These are phyloP conservation scores for Drosophila athabasca DNA, from an alignment of 1,140 invertebrate genomes.

Conservation along the genomic window DNA sequence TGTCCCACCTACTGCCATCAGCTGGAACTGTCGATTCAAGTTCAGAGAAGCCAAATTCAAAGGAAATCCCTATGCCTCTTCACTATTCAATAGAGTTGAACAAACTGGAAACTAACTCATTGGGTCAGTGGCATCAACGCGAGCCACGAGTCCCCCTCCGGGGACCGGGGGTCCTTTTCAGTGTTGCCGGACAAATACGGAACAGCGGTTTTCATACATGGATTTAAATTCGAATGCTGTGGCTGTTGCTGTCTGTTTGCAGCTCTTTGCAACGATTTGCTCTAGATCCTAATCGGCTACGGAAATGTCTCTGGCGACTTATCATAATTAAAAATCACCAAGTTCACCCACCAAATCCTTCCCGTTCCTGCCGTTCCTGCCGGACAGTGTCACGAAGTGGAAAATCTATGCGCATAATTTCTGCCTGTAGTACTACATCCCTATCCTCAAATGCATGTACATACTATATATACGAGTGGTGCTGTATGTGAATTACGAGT, in stretches of 20 bases:
- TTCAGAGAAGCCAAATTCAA: too few species aligned
- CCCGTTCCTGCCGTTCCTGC: constrained; percentile 14
- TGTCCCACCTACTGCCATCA: too few species aligned
- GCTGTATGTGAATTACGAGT: background rate
- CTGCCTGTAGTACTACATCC: constrained; percentile 1
- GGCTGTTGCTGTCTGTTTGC: constrained; percentile 1
- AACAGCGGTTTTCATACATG: constrained; percentile 51
- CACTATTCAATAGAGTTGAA: constrained; percentile 35
- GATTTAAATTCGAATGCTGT: constrained; percentile 18
- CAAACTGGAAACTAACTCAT: constrained; percentile 64
- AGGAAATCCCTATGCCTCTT: too few species aligned
- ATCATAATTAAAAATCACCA: constrained; percentile 81
- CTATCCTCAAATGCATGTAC: background rate
- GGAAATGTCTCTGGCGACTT: constrained; percentile 67
- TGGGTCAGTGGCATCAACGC: constrained; percentile 73
- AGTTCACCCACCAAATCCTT: constrained; percentile 51
- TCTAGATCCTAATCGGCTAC: constrained; percentile 69
- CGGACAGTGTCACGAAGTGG: constrained; percentile 55
- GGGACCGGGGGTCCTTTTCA: constrained; percentile 24
- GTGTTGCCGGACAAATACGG: constrained; percentile 64
- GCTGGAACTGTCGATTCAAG: too few species aligned
- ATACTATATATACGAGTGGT: background rate
- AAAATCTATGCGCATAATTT: constrained; percentile 51
- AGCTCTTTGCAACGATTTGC: constrained; percentile 58
- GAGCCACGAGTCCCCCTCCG: background rate